Evolutionary conservation across 2,113 vertebrate genomes (phyloP).

Genomic region (Muntiacus reevesi): DNA sequence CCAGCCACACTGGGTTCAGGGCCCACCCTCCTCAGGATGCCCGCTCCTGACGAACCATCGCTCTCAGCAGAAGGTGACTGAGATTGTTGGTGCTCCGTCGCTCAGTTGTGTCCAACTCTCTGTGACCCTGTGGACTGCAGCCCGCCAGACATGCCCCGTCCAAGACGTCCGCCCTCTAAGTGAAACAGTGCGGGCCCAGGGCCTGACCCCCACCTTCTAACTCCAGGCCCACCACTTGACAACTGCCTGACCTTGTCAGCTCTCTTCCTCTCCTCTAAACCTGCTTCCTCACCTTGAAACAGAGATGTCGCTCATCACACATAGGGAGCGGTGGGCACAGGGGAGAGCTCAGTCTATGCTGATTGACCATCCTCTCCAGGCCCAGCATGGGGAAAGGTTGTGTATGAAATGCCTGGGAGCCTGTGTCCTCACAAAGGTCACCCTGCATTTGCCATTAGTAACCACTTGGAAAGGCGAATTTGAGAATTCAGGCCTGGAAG

Average conservation of each 20-base stretch:
- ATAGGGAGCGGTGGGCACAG: neutral
- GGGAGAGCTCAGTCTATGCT: neutral
- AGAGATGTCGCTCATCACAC: neutral
- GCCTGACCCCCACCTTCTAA: neutral
- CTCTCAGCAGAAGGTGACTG: neutral
- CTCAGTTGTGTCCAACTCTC: neutral
- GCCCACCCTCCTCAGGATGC: too few species aligned
- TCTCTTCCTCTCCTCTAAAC: neutral
- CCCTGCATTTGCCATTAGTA: neutral
- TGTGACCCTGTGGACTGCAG: neutral
- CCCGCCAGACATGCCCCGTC: neutral
- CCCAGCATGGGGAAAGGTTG: neutral
- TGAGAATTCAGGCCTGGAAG: neutral
- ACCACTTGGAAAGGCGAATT: neutral
- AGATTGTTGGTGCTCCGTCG: accelerated
- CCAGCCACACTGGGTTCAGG: neutral
- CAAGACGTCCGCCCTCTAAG: neutral
- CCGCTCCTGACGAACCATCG: accelerated
- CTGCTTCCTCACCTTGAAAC: neutral
- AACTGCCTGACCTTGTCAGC: neutral
- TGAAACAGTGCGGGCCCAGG: neutral
- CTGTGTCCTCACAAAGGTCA: neutral
- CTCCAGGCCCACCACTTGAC: neutral
- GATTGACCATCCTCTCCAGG: neutral
- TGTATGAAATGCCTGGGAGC: neutral